Conservation (phyloP, 2,797 vertebrate species). For the Gobio occitaniae region DNA sequence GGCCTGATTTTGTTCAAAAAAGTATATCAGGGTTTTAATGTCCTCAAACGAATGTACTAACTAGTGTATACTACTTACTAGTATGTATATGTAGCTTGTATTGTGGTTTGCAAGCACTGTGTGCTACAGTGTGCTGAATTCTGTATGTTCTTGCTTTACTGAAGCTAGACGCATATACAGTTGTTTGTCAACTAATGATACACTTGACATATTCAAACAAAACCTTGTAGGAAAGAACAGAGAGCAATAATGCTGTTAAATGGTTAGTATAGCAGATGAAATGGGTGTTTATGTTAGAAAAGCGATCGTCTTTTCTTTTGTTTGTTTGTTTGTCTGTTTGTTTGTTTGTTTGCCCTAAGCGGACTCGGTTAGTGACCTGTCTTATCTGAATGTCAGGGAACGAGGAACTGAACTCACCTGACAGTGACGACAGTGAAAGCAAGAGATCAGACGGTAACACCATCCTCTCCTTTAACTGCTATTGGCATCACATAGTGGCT, state of each 20-base stretch:
- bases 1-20: neutral
- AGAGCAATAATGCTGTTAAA: neutral
- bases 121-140: neutral
- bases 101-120: slow-evolving; percentile 14
- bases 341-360: neutral
- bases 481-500: slow-evolving; percentile 27
- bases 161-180: neutral
- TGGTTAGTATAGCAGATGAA: neutral
- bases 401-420: slow-evolving; percentile 62
- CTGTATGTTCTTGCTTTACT: neutral
- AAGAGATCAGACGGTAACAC: slow-evolving; percentile 67
- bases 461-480: slow-evolving; percentile 30
- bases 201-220: neutral
- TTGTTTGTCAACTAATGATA: neutral
- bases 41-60: neutral
- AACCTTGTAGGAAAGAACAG: neutral
- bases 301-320: neutral
- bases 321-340: slow-evolving; percentile 28
- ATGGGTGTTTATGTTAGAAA: neutral
- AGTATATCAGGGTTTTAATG: neutral
- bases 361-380: slow-evolving; percentile 49
- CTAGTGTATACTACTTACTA: neutral
- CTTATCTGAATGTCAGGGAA: slow-evolving; percentile 66
- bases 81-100: neutral
- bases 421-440: slow-evolving; percentile 64